Evolutionary conservation across 2,888 invertebrate species (phyloP).

Genomic region (Polydrusus pterygomalis): DNA sequence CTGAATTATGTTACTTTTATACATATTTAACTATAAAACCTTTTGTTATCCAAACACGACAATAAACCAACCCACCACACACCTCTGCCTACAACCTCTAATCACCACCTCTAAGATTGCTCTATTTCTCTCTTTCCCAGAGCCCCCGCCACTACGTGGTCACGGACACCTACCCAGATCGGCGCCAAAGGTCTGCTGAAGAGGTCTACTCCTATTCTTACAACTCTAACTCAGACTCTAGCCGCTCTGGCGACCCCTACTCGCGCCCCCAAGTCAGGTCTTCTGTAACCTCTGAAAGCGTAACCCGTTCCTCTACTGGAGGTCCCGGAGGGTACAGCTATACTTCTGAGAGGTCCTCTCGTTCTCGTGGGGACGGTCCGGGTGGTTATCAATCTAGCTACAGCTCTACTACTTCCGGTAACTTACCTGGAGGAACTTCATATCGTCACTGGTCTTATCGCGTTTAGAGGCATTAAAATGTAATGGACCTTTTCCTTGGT

Average conservation of each 20-base stretch:
- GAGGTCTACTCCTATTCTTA: conserved; percentile 92
- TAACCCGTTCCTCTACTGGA: conserved; percentile 79
- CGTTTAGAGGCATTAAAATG: conserved; percentile 76
- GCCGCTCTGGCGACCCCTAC: conserved; percentile 75
- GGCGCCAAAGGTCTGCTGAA: conserved; percentile 82
- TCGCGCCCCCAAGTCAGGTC: conserved; percentile 77
- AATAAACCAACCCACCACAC: conserved; percentile 2
- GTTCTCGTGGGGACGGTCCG: conserved; percentile 82
- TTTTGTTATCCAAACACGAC: conserved; percentile 9
- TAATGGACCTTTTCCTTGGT: conserved; percentile 37
- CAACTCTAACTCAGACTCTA: conserved; percentile 77
- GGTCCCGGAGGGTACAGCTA: conserved; percentile 83
- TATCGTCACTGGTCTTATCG: conserved; percentile 93
- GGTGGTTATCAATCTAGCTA: conserved; percentile 87
- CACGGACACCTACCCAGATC: conserved; percentile 81
- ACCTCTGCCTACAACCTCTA: conserved; percentile 21
- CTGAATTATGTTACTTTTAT: too few relatives aligned
- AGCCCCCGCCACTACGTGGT: conserved; percentile 92
- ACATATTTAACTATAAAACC: too few relatives aligned
- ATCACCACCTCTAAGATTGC: conserved; percentile 45
- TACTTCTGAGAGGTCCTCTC: conserved; percentile 82
- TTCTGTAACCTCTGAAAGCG: conserved; percentile 82
- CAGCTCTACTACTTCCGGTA: conserved; percentile 85
- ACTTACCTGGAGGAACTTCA: conserved; percentile 86
- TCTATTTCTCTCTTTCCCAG: conserved; percentile 77